Conservation (phyloP, 2,113 vertebrate genomes). For the Dolichallabes microphthalmus region DNA sequence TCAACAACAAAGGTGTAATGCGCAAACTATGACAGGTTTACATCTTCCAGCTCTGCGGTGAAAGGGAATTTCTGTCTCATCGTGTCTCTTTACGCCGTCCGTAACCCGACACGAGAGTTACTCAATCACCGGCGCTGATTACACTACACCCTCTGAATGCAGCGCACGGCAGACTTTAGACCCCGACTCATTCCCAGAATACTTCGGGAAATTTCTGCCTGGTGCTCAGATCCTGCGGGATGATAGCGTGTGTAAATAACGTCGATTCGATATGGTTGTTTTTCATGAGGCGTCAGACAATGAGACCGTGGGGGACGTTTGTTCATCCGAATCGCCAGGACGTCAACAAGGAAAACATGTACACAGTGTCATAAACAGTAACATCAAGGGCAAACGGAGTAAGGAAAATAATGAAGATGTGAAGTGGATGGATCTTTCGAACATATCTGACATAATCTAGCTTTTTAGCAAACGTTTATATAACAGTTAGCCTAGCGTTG, state of each 20-base stretch:
- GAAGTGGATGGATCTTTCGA: neutral
- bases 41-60: conserved; percentile 21
- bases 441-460: neutral
- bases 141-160: conserved; percentile 6
- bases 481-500: neutral
- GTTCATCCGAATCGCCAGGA: neutral
- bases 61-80: conserved; percentile 37
- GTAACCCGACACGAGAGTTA: conserved; percentile 33
- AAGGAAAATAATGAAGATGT: neutral
- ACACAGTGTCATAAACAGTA: neutral
- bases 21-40: conserved; percentile 18
- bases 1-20: neutral
- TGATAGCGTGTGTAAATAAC: conserved; percentile 34
- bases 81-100: conserved; percentile 22
- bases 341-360: neutral
- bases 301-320: neutral
- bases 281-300: conserved; percentile 27
- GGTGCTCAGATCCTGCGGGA: neutral
- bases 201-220: conserved; percentile 41
- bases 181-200: conserved; percentile 36
- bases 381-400: neutral
- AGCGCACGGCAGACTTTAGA: neutral
- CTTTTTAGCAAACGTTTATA: neutral
- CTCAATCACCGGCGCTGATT: conserved; percentile 24
- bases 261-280: conserved; percentile 19